phyloP scores from a whole-genome alignment of 30 jellyfish, hydroid and myxozoan genomes.

The Catostylus mosaicus region DNA sequence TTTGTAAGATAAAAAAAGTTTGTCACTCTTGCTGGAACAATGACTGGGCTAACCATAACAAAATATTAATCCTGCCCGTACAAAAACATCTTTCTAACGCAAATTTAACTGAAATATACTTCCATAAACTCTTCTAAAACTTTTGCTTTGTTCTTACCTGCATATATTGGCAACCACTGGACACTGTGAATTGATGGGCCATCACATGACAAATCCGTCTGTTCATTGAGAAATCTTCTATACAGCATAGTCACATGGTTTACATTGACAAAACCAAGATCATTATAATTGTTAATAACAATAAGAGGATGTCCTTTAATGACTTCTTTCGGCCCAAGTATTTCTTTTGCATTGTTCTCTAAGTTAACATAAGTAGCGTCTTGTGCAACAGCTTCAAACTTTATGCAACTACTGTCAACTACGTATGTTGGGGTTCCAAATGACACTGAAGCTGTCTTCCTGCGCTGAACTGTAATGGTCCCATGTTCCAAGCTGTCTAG shows the following conservation, averaged over 20 bases:
- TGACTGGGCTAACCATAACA: no score
- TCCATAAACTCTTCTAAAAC: no score
- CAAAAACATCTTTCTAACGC: no score
- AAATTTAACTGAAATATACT: no score
- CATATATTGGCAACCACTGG: constrained; percentile 87
- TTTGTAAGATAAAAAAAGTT: no score
- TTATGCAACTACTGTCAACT: constrained; percentile 50
- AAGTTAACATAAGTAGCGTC: constrained; percentile 71
- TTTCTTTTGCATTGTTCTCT: constrained; percentile 69
- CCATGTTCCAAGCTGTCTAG: constrained; percentile 55
- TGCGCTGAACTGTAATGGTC: constrained; percentile 27
- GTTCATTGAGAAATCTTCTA: constrained; percentile 60
- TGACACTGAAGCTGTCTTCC: constrained; percentile 18
- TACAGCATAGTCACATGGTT: constrained; percentile 75
- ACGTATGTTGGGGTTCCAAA: constrained; percentile 37
- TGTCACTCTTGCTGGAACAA: no score
- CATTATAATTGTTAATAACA: constrained; percentile 37
- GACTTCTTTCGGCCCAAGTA: constrained; percentile 74
- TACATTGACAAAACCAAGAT: constrained; percentile 8
- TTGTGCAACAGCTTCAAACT: constrained; percentile 40
- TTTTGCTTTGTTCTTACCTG: constrained; percentile 72
- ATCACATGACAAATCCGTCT: constrained; percentile 22
- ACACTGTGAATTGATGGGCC: constrained; percentile 75
- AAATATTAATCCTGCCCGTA: no score
- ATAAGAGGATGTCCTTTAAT: constrained; percentile 85